phyloP scores from a whole-genome alignment of 2,888 invertebrate genomes.

The Eupsilia transversa region DNA sequence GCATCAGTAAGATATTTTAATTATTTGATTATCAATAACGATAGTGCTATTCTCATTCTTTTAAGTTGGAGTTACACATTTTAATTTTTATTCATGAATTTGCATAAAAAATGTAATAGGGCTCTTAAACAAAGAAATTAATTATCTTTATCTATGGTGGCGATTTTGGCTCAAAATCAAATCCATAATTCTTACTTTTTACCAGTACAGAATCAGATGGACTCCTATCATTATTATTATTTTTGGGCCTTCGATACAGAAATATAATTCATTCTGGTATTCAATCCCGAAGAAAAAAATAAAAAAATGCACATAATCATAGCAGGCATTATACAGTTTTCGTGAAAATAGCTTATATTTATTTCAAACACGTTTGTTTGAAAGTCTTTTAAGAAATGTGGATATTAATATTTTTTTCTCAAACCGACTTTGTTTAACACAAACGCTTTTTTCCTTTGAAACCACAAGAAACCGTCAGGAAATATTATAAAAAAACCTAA shows the following conservation, averaged over 20 bases:
- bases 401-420: background rate
- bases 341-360: background rate
- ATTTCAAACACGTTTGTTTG: background rate
- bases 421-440: background rate
- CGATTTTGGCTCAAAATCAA: background rate
- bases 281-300: background rate
- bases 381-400: background rate
- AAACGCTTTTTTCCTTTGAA: background rate
- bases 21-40: no score
- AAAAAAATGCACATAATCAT: background rate
- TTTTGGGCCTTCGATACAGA: background rate
- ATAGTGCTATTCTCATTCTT: no score
- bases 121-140: no score
- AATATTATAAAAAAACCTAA: conserved; percentile 41
- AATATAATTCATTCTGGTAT: background rate
- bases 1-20: no score
- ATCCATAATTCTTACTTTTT: background rate
- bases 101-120: no score
- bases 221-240: background rate
- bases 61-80: no score
- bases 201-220: background rate
- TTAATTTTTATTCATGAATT: no score
- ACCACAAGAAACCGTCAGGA: background rate
- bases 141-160: background rate
- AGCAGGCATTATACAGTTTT: background rate